These are phyloP conservation scores for Pyralis farinalis DNA, from an alignment of 2,888 invertebrate species.

Conservation along the genomic window DNA sequence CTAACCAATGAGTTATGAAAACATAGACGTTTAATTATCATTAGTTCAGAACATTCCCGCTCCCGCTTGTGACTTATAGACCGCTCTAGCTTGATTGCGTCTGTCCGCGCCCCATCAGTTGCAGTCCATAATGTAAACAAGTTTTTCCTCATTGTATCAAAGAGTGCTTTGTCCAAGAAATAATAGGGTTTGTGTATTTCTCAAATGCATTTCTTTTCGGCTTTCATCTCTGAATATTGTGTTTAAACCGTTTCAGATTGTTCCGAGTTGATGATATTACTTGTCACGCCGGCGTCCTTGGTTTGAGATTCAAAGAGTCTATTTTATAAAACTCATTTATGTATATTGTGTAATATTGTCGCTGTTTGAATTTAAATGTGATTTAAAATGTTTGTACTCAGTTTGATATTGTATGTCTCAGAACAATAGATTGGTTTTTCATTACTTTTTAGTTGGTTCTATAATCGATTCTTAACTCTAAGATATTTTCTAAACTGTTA, in stretches of 20 bases:
- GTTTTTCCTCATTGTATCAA: slow-evolving; percentile 53
- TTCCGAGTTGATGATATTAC: slow-evolving; percentile 6
- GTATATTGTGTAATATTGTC: no score
- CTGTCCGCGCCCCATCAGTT: slow-evolving; percentile 47
- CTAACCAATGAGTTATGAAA: no score
- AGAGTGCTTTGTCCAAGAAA: slow-evolving; percentile 47
- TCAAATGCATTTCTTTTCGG: slow-evolving; percentile 5
- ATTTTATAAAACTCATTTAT: no score
- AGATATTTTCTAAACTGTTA: no score
- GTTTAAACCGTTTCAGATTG: not conserved
- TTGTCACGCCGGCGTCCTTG: not conserved
- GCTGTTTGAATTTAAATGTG: no score
- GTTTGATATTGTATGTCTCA: no score
- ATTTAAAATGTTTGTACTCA: no score
- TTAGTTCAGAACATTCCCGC: slow-evolving; percentile 9
- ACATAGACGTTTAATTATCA: slow-evolving; percentile 3
- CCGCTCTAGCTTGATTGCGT: slow-evolving; percentile 32
- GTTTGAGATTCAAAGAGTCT: slow-evolving; percentile 8
- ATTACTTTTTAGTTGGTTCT: no score
- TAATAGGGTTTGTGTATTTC: slow-evolving; percentile 46
- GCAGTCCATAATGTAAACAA: slow-evolving; percentile 61
- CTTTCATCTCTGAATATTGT: slow-evolving; percentile 9
- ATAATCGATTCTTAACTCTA: no score
- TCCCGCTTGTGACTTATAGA: slow-evolving; percentile 14
- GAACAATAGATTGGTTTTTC: no score